These are phyloP conservation scores for Cynopterus brachyotis DNA, from an alignment of 2,113 vertebrate species.

Conservation along the genomic window DNA sequence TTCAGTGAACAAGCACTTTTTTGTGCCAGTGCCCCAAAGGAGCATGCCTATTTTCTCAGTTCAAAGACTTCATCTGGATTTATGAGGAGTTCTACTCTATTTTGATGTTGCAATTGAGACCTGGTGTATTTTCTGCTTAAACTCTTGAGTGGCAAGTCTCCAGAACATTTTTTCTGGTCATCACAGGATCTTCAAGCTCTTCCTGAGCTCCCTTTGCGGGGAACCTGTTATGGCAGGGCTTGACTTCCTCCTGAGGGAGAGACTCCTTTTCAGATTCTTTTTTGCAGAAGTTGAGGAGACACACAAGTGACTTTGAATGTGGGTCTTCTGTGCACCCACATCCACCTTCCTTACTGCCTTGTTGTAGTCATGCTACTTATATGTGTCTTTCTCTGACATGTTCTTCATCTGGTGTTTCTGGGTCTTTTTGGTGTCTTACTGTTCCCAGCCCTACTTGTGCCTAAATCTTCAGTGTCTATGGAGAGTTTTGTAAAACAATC, in stretches of 20 bases:
- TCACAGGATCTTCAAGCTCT: not conserved
- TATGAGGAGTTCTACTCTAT: not conserved
- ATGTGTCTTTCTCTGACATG: not conserved
- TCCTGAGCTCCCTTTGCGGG: rapidly evolving
- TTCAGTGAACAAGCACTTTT: not conserved
- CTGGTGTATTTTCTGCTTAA: not conserved
- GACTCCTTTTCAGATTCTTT: not conserved
- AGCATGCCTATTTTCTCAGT: rapidly evolving
- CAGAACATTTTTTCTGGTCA: not conserved
- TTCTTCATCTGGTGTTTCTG: not conserved
- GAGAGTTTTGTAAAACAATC: not conserved
- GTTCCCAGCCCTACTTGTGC: not conserved
- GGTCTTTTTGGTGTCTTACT: not conserved
- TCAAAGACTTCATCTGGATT: not conserved
- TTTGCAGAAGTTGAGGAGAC: not conserved
- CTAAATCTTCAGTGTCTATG: not conserved
- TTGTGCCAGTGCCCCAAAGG: not conserved
- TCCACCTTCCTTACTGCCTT: rapidly evolving
- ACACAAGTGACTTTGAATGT: not conserved
- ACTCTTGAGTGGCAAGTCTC: not conserved
- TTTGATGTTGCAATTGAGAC: not conserved
- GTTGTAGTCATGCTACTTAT: rapidly evolving
- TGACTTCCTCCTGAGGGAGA: not conserved
- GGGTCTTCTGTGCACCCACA: not conserved
- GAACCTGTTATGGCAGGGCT: not conserved